Base-by-base conservation (phyloP, 2,113 vertebrate species). In the Macrotus californicus region DNA sequence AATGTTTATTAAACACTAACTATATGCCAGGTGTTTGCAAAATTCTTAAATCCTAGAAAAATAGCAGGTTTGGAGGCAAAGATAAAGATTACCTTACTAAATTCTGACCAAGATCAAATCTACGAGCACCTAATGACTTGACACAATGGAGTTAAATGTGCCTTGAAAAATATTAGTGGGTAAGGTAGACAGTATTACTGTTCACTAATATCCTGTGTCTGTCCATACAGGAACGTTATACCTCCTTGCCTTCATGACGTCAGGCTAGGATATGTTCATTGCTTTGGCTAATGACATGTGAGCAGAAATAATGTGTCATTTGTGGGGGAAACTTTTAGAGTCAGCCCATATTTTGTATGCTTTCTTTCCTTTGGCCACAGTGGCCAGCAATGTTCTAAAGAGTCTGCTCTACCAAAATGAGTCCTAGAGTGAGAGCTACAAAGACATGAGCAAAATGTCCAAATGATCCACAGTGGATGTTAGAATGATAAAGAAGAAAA, bases 41-140 rank as follows among this genome's bases (percentile, higher is more conserved):
- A 92, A 96, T 64, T 86, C 43, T 91, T 75, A 29, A 91, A 75
- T 75, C 16, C 43, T 56, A 48, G 26, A 50, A 88, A 95, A 87
- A 39, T 31, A 76, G 6, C 3, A 70, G 36, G 3, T 93, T 56
- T 86, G 15, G 43, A 87, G 36, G 31, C 70, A 93, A 80, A 93
- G 34, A 67, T 61, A 87, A 81, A 91, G 36, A 89, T 7, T 82
- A 87, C 15, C 43, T 82, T 89, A 85, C 10, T 48, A 93, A 96
- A 83, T 12, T 77, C 82, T 86, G 54, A 72, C 8, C 21, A 88
- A 50, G 39, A 84, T 87, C 76, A 72, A 88, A 11, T 95, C n/a
- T 82, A 66, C 34, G 31, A 73, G 15, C 66, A 85, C 77, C 54
- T 82, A 59, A 69, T 61, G 52, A 64, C 59, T 79, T 95, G 61